Evolutionary conservation across 2,888 invertebrate genomes (phyloP).

Genomic region (Drosophila differens): DNA sequence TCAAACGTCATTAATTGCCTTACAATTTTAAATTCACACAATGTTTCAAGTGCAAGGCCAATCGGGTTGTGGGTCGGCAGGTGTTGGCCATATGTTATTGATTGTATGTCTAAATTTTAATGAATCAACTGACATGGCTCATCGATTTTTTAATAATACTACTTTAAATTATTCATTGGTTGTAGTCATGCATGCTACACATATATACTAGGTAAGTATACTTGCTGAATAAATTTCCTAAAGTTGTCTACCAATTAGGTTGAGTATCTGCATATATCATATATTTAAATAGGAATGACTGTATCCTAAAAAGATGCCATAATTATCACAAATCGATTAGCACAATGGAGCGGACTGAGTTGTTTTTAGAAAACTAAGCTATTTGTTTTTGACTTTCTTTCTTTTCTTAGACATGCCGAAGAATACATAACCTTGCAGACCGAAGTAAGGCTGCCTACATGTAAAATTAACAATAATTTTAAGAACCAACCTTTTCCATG

Average conservation of each 20-base stretch:
- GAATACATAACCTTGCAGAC: background rate
- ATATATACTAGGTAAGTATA: background rate
- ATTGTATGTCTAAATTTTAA: slow-evolving; percentile 48
- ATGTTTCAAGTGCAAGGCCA: slow-evolving; percentile 57
- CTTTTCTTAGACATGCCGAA: background rate
- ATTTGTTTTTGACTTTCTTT: background rate
- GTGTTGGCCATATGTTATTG: slow-evolving; percentile 32
- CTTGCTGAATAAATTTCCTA: background rate
- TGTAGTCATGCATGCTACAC: slow-evolving; percentile 20
- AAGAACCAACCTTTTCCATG: background rate
- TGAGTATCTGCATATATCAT: slow-evolving; percentile 3
- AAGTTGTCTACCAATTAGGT: background rate
- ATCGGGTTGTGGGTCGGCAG: slow-evolving; percentile 1
- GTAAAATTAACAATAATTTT: no score
- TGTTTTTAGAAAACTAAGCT: background rate
- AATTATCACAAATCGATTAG: background rate
- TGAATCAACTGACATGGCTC: slow-evolving; percentile 49
- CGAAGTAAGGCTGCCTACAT: background rate
- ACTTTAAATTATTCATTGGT: slow-evolving; percentile 61
- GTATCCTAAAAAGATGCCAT: slow-evolving; percentile 9
- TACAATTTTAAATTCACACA: background rate
- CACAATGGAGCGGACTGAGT: background rate
- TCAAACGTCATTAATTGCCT: background rate
- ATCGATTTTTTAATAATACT: slow-evolving; percentile 64
- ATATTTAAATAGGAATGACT: slow-evolving; percentile 12